Conservation (phyloP, 2,797 vertebrate species). For the Avahi laniger region DNA sequence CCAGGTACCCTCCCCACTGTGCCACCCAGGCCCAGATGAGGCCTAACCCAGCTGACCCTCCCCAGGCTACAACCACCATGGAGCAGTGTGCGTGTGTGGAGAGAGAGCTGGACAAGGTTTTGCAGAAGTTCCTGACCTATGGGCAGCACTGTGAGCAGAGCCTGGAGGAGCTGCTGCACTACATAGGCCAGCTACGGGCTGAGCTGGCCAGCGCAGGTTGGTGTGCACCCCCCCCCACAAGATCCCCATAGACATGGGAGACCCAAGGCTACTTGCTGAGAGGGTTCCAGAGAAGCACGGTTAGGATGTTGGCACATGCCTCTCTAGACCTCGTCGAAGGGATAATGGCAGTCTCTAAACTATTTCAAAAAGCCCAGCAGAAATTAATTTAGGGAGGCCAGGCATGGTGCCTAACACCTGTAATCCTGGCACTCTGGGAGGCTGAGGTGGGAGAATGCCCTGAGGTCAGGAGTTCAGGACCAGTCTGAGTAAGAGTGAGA, state of each 20-base stretch:
- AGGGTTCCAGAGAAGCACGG: neutral
- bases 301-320: neutral
- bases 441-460: too few species aligned
- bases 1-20: neutral
- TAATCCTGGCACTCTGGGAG: too few species aligned
- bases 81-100: slow-evolving; percentile 95
- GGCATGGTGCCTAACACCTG: too few species aligned
- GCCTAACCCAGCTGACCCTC: neutral
- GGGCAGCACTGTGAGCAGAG: slow-evolving; percentile 93
- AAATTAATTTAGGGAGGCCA: neutral
- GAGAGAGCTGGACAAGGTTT: slow-evolving; percentile 94
- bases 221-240: neutral
- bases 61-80: slow-evolving; percentile 81
- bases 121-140: slow-evolving; percentile 93
- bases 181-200: slow-evolving; percentile 91
- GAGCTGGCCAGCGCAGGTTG: slow-evolving; percentile 91
- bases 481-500: too few species aligned
- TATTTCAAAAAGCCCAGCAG: neutral
- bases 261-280: neutral
- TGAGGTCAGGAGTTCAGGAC: too few species aligned
- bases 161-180: slow-evolving; percentile 91
- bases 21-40: neutral
- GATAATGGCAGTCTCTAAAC: neutral
- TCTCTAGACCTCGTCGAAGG: neutral
- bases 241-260: neutral